Conservation (phyloP, 2,113 vertebrate genomes). For the Crotalus tigris region DNA sequence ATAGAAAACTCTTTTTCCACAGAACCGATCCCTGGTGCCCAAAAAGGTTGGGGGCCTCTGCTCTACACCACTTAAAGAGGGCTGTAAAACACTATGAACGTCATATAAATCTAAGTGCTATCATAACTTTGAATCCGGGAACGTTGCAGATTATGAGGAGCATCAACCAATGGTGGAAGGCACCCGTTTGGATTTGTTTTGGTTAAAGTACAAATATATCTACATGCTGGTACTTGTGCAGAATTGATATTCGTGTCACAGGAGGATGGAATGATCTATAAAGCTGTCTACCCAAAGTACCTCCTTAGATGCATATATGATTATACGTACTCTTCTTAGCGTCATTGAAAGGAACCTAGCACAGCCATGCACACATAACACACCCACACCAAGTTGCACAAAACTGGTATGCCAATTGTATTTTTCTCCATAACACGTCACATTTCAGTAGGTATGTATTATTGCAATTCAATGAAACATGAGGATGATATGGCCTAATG, state of each 20-base stretch:
- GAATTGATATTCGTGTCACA: constrained; percentile 36
- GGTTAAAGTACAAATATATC: neutral
- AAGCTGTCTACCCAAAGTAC: neutral
- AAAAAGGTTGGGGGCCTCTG: too few relatives aligned
- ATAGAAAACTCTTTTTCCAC: too few relatives aligned
- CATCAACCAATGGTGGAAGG: neutral
- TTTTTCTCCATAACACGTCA: neutral
- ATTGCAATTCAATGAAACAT: neutral
- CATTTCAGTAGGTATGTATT: neutral
- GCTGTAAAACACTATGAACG: neutral
- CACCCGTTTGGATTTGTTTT: neutral
- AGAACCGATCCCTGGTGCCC: too few relatives aligned
- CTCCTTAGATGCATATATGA: neutral
- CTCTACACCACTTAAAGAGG: neutral
- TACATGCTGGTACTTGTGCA: constrained; percentile 3
- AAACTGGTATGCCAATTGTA: neutral
- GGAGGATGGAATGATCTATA: constrained; percentile 56
- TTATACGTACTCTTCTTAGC: neutral
- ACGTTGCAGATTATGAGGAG: neutral
- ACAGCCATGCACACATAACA: neutral
- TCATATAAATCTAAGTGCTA: neutral
- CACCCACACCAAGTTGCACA: neutral
- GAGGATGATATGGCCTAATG: neutral
- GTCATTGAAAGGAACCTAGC: neutral
- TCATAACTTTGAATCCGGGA: neutral